phyloP scores from a whole-genome alignment of 2,113 vertebrate species.

The Athene cunicularia region DNA sequence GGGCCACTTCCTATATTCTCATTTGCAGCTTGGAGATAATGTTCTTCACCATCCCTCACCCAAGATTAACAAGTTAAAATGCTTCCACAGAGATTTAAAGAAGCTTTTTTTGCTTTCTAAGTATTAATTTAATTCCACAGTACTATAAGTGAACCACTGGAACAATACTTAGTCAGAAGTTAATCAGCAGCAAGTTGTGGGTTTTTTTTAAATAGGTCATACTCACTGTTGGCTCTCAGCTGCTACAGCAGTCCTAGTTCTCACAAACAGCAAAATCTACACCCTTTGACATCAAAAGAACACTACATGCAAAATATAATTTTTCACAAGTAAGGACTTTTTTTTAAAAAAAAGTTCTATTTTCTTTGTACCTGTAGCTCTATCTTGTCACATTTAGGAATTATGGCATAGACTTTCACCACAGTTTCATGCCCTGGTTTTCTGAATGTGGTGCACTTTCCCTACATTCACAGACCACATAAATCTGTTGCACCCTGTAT shows the following conservation, averaged over 20 bases:
- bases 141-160: background rate
- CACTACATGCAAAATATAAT: background rate
- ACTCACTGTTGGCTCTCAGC: background rate
- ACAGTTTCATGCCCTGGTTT: background rate
- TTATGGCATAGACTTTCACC: background rate
- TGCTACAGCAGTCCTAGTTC: background rate
- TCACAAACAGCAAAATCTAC: background rate
- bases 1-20: background rate
- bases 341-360: background rate
- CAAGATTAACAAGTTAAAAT: background rate
- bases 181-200: background rate
- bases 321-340: background rate
- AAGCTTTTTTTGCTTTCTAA: background rate
- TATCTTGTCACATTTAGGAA: background rate
- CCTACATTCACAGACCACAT: fast-evolving
- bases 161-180: background rate
- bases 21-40: background rate
- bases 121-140: slow-evolving; percentile 13
- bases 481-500: background rate
- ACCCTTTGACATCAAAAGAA: background rate
- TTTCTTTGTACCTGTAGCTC: background rate
- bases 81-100: background rate
- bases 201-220: background rate
- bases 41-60: background rate
- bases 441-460: background rate